phyloP scores from a whole-genome alignment of 1,140 invertebrate species.

The Grapholita molesta region DNA sequence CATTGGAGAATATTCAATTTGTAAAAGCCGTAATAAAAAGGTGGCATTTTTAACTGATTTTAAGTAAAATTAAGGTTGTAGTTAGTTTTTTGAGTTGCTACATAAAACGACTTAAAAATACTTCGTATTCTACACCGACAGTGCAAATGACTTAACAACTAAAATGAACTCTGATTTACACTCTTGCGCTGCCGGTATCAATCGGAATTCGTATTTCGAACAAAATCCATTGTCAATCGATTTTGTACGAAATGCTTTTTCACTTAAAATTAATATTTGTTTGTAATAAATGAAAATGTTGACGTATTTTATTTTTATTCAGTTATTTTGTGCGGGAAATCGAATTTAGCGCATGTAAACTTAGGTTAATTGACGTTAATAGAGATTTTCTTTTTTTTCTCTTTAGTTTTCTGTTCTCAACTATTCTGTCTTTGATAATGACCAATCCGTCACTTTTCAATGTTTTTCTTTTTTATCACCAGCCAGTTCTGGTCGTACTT shows the following conservation, averaged over 20 bases:
- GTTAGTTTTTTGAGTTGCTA: not conserved
- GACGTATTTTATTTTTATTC: conserved; percentile 18
- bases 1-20: too few relatives aligned
- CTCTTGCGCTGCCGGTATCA: conserved; percentile 6
- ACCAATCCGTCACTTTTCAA: not conserved
- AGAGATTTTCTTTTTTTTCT: conserved; percentile 13
- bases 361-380: conserved; percentile 11
- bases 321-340: not conserved
- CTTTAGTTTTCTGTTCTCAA: not conserved
- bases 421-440: not conserved
- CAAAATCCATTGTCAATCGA: not conserved
- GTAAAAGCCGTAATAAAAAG: not conserved
- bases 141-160: conserved; percentile 1
- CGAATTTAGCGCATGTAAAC: conserved; percentile 10
- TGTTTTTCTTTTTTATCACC: not conserved
- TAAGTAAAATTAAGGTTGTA: not conserved
- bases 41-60: not conserved
- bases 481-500: conserved; percentile 46
- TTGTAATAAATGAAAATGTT: conserved; percentile 1
- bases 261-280: not conserved
- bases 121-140: not conserved
- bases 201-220: not conserved
- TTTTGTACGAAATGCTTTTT: not conserved
- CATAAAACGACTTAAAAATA: not conserved
- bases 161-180: not conserved